Conservation (phyloP, 2,113 vertebrate genomes). For the Aspidoscelis tigris region DNA sequence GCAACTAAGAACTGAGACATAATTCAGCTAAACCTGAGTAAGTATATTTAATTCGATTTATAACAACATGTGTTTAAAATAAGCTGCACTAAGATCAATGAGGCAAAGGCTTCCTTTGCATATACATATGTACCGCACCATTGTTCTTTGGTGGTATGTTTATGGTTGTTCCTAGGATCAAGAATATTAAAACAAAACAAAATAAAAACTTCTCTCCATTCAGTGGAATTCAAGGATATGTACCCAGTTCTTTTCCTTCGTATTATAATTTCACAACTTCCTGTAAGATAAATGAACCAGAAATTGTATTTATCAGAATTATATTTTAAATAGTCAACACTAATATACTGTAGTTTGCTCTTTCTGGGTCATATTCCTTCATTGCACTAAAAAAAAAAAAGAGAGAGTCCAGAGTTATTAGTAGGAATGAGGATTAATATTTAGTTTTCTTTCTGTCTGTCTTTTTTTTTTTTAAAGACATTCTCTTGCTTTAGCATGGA, state of each 20-base stretch:
- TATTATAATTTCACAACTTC: too few relatives aligned
- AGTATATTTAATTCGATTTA: neutral
- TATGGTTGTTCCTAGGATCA: neutral
- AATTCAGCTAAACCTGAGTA: neutral
- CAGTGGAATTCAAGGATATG: too few relatives aligned
- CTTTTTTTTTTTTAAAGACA: neutral
- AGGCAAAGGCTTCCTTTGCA: too few relatives aligned
- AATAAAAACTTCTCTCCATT: too few relatives aligned
- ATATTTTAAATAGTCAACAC: slow-evolving; percentile 59
- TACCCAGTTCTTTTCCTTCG: too few relatives aligned
- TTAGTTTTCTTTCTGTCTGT: slow-evolving; percentile 33
- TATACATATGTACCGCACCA: too few relatives aligned
- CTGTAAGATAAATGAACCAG: too few relatives aligned
- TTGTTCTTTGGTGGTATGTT: too few relatives aligned
- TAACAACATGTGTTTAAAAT: too few relatives aligned
- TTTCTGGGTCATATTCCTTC: slow-evolving; percentile 46
- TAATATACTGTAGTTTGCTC: slow-evolving; percentile 15
- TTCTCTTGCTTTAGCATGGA: slow-evolving; percentile 57
- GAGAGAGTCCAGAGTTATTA: slow-evolving; percentile 5
- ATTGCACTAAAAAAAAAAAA: slow-evolving; percentile 46
- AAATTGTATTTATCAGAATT: slow-evolving; percentile 56
- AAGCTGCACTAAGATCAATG: too few relatives aligned
- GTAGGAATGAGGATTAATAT: slow-evolving; percentile 41
- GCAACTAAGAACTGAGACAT: neutral
- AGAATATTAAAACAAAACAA: neutral